These are phyloP conservation scores for Aphodius granarius DNA, from an alignment of 2,888 invertebrate species.

Conservation along the genomic window DNA sequence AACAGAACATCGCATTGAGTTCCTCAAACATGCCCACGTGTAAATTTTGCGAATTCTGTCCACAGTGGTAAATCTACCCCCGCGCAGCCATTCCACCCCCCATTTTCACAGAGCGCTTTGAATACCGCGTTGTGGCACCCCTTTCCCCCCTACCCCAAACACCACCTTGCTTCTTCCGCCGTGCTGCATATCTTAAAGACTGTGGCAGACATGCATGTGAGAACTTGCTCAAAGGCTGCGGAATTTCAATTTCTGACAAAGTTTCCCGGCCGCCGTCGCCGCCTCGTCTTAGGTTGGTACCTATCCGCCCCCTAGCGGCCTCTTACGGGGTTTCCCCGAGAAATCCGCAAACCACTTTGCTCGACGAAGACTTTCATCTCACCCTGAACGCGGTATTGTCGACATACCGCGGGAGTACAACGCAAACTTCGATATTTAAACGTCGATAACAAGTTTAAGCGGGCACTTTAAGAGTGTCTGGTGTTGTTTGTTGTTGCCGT, in stretches of 20 bases:
- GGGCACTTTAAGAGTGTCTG: not conserved
- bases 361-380: slow-evolving; percentile 38
- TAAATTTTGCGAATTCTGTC: not conserved
- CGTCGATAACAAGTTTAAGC: slow-evolving; percentile 34
- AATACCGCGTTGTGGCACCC: not conserved
- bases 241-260: slow-evolving; percentile 49
- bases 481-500: not conserved
- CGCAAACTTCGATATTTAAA: slow-evolving; percentile 36
- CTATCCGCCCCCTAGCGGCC: not conserved
- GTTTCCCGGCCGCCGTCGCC: slow-evolving; percentile 41
- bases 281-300: not conserved
- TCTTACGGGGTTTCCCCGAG: not conserved
- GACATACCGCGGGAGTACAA: slow-evolving; percentile 41
- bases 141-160: not conserved
- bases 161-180: not conserved
- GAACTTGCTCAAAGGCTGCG: slow-evolving; percentile 44
- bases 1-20: not conserved
- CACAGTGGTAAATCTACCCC: not conserved
- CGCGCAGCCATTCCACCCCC: not conserved
- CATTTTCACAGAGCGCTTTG: not conserved
- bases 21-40: not conserved
- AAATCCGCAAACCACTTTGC: slow-evolving; percentile 5
- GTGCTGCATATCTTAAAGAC: slow-evolving; percentile 39
- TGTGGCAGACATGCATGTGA: slow-evolving; percentile 36
- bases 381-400: slow-evolving; percentile 41